phyloP scores from a whole-genome alignment of 2,797 vertebrate species.

The Lagocephalus sceleratus region DNA sequence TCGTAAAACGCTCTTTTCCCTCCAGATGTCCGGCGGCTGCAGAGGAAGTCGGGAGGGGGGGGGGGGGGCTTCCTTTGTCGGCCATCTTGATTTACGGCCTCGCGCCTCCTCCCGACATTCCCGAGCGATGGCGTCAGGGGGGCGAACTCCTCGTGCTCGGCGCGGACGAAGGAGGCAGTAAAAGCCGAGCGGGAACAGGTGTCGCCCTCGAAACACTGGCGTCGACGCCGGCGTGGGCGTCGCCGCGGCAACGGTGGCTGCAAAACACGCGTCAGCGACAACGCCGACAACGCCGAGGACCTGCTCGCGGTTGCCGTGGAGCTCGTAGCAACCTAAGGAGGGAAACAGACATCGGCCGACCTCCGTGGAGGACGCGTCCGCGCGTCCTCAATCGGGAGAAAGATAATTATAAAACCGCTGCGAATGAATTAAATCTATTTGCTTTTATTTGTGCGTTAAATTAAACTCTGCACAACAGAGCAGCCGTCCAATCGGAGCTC shows the following conservation, averaged over 20 bases:
- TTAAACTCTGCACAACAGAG: not conserved
- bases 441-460: constrained; percentile 18
- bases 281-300: no score
- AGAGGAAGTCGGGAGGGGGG: constrained; percentile 26
- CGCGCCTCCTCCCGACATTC: constrained; percentile 48
- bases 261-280: no score
- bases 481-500: constrained; percentile 16
- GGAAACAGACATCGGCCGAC: constrained; percentile 10
- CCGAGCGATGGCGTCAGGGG: constrained; percentile 36
- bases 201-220: constrained; percentile 36
- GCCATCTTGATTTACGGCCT: constrained; percentile 42
- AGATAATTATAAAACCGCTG: no score
- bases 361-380: no score
- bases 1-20: not conserved
- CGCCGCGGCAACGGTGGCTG: no score
- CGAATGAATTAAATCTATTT: constrained; percentile 3
- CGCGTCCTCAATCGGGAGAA: no score
- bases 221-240: no score
- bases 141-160: not conserved
- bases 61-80: constrained; percentile 40
- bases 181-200: constrained; percentile 54
- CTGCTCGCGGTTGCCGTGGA: no score
- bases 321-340: no score
- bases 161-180: not conserved
- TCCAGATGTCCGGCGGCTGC: constrained; percentile 52